Evolutionary conservation across 1,140 invertebrate genomes (phyloP).

Genomic region (Macrobrachium rosenbergii): DNA sequence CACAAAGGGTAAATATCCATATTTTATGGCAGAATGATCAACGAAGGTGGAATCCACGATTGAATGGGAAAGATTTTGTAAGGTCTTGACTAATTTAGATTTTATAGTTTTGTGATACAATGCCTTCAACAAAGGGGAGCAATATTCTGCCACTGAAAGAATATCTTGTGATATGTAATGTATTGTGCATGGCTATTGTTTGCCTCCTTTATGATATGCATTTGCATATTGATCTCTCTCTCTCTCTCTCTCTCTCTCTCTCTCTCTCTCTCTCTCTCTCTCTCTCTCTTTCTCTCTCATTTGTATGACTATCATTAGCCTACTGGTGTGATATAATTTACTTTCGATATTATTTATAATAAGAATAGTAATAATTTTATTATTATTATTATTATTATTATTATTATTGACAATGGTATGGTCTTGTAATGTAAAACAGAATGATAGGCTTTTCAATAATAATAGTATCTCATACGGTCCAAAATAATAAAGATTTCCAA

Average conservation of each 20-base stretch:
- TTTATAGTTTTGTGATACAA: too few relatives aligned
- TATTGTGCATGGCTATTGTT: too few relatives aligned
- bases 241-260: not conserved
- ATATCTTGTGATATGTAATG: too few relatives aligned
- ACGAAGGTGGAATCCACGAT: too few relatives aligned
- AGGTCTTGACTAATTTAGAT: too few relatives aligned
- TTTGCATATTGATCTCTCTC: not conserved
- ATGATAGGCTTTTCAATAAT: not conserved
- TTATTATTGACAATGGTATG: not conserved
- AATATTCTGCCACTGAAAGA: too few relatives aligned
- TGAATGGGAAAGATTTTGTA: too few relatives aligned
- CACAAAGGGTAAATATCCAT: not conserved
- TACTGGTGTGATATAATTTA: not conserved
- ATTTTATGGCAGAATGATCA: not conserved
- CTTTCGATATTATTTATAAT: not conserved
- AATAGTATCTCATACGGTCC: not conserved
- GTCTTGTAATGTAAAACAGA: not conserved
- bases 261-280: not conserved
- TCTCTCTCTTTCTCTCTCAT: not conserved
- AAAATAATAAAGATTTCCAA: too few relatives aligned
- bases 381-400: not conserved
- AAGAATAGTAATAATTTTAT: conserved; percentile 5
- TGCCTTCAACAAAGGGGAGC: too few relatives aligned
- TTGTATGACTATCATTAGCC: too few relatives aligned
- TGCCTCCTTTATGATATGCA: too few relatives aligned